Base-by-base conservation (phyloP, 2,797 vertebrate species). In the Ptychobarbus kaznakovi region DNA sequence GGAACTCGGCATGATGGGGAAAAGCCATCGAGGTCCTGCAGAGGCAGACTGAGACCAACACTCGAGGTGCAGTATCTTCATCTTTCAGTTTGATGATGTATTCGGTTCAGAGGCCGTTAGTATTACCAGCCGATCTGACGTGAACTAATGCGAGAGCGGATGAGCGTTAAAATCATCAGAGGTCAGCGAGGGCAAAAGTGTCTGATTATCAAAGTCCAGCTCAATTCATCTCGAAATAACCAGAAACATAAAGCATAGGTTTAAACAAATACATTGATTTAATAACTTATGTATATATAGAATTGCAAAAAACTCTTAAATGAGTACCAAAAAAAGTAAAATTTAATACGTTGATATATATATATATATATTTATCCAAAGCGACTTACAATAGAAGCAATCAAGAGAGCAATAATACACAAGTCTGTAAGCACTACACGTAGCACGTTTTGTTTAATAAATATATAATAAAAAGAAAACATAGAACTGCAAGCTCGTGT, bases 21-120 rank as follows among this genome's bases (percentile, higher is more conserved):
- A 4, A 10, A 10, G 16, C 66, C 63, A 12, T 2, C 7, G 58
- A 32, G 44, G 79, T 80, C 63, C 63, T 80, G 63, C 22, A 38
- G 78, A 51, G 51, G 58, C 20, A 46, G n/a, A 38, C 1, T 80
- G 25, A 16, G 66, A 40, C 1, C 28, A 7, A 1, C 56, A 28
- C 4, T 22, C 35, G 70, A 86, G 86, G 88, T 87, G 81, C 74
- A 87, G 88, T 87, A 86, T 87, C 9, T 56, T 28, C 49, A 42
- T 10, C 46, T 35, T 75, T 75, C 38, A 63, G 38, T 44, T 16
- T 66, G 28, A 49, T 49, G 10, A 80, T 46, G 61, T 13, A 13
- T 51, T n/a, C 3, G 28, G 25, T 18, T 20, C 10, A 77, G 75
- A 25, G 3, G 7, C 0, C 20, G n/a, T 25, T 40, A 11, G 28